These are phyloP conservation scores for Ophion slaviceki DNA, from an alignment of 2,888 invertebrate species.

Conservation along the genomic window DNA sequence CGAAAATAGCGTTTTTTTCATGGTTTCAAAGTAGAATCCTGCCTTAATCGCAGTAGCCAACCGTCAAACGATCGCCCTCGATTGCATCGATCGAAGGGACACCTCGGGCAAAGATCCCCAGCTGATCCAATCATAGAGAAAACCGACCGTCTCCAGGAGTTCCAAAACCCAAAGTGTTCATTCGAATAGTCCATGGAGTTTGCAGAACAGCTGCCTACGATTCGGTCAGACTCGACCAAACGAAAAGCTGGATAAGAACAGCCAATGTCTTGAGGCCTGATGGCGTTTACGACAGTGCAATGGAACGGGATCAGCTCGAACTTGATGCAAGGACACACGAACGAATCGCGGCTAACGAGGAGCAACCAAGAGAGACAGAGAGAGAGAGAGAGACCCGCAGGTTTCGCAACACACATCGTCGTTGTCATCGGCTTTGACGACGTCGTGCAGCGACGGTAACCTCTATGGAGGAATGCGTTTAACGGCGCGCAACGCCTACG, in stretches of 20 bases:
- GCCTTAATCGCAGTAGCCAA: too few species aligned
- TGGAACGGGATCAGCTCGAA: constrained; percentile 78
- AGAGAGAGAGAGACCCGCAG: constrained; percentile 60
- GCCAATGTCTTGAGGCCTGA: not conserved
- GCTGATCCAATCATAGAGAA: too few species aligned
- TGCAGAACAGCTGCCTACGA: not conserved
- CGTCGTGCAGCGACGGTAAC: constrained; percentile 78
- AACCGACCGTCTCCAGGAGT: too few species aligned
- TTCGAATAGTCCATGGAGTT: not conserved
- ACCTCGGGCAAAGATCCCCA: too few species aligned
- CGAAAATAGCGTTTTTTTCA: too few species aligned
- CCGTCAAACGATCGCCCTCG: too few species aligned
- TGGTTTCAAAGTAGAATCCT: too few species aligned
- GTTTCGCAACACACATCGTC: constrained; percentile 61
- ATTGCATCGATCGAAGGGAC: too few species aligned
- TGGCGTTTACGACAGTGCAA: constrained; percentile 56
- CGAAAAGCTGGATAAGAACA: not conserved
- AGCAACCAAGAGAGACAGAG: constrained; percentile 11
- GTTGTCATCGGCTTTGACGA: constrained; percentile 52
- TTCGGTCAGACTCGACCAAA: not conserved
- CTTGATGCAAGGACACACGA: constrained; percentile 82
- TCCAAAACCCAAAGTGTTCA: too few species aligned
- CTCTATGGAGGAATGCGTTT: constrained; percentile 83
- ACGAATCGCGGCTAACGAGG: constrained; percentile 81
- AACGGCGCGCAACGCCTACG: constrained; percentile 83